Conservation (phyloP, 2,888 invertebrate genomes). For the Drosophila kuntzei region DNA sequence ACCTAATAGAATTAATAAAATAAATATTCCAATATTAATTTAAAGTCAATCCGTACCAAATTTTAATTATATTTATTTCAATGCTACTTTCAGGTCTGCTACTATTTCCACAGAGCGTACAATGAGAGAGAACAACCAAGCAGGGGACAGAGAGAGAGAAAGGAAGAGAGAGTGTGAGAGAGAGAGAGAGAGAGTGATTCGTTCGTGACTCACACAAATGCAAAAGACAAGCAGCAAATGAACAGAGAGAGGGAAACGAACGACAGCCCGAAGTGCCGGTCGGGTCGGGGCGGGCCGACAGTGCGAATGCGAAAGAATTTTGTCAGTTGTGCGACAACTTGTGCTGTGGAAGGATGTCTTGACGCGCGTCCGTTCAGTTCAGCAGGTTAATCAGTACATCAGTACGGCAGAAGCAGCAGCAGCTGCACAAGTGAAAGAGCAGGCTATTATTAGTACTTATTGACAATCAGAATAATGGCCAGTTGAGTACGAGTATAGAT, state of each 20-base stretch:
- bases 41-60: neutral
- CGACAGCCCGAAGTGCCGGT: conserved; percentile 49
- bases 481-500: conserved; percentile 13
- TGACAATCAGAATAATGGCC: conserved; percentile 53
- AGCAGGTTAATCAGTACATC: conserved; percentile 32
- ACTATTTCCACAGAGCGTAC: conserved; percentile 35
- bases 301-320: conserved; percentile 76
- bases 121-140: conserved; percentile 2
- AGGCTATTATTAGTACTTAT: conserved; percentile 39
- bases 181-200: conserved; percentile 18
- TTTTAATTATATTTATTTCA: neutral
- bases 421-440: conserved; percentile 35
- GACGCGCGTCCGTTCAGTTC: conserved; percentile 83
- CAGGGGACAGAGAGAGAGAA: conserved; percentile 13
- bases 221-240: conserved; percentile 60
- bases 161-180: conserved; percentile 21
- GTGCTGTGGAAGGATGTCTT: conserved; percentile 86
- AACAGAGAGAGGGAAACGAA: conserved; percentile 41
- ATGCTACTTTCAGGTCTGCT: conserved; percentile 40
- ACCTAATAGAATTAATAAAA: too few relatives aligned
- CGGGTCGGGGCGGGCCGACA: conserved; percentile 50
- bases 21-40: too few relatives aligned
- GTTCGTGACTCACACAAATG: conserved; percentile 42
- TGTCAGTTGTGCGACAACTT: conserved; percentile 88
- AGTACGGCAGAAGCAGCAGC: conserved; percentile 22